Conservation (phyloP, 2,113 vertebrate species). For the Muntiacus reevesi region DNA sequence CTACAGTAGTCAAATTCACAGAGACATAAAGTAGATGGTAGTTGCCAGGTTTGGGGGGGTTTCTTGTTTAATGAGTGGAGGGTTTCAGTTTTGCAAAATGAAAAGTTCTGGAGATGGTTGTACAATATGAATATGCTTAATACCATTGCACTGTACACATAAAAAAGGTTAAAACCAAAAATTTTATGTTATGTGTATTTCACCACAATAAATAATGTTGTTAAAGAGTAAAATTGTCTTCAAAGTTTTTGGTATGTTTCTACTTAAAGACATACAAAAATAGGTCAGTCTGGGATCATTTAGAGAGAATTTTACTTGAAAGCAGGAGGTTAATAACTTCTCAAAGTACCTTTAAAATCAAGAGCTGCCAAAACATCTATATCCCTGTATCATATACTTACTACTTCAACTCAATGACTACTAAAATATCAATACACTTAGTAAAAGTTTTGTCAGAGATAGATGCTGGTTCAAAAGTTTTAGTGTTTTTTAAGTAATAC, state of each 20-base stretch:
- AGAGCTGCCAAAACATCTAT: not conserved
- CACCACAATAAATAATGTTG: not conserved
- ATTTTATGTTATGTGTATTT: not conserved
- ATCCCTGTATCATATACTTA: not conserved
- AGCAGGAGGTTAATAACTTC: not conserved
- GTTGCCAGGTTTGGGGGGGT: not conserved
- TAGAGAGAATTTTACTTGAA: not conserved
- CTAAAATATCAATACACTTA: not conserved
- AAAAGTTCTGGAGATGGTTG: not conserved
- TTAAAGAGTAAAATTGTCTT: not conserved
- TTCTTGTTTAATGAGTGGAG: not conserved
- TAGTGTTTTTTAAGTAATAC: not conserved
- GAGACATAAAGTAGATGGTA: not conserved
- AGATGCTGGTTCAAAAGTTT: not conserved
- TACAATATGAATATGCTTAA: not conserved
- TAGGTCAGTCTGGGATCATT: not conserved
- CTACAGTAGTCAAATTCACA: not conserved
- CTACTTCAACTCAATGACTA: not conserved
- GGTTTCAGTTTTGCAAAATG: not conserved
- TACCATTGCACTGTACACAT: not conserved
- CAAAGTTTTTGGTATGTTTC: not conserved
- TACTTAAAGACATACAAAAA: not conserved
- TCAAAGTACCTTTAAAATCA: not conserved
- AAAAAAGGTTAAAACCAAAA: not conserved
- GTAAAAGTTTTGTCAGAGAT: not conserved